Conservation (phyloP, 2,888 invertebrate species). For the Desoria tigrina region DNA sequence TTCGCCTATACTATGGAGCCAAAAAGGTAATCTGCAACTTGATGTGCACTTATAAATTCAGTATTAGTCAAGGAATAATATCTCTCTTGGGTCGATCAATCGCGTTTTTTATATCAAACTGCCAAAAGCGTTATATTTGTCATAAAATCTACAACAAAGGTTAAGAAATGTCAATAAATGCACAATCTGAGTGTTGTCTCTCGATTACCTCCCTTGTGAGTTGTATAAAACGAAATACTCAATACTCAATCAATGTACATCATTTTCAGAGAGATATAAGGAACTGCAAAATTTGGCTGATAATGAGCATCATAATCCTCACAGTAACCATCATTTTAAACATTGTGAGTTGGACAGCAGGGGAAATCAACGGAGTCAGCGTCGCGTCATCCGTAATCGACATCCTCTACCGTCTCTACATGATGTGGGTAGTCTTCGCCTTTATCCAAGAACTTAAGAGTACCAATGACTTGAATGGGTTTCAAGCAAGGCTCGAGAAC, state of each 20-base stretch:
- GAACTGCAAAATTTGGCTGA: conserved; percentile 22
- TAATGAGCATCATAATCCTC: conserved; percentile 9
- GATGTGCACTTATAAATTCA: too few relatives aligned
- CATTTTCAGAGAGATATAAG: conserved; percentile 19
- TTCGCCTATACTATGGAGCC: conserved; percentile 25
- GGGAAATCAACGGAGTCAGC: background rate
- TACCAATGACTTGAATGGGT: background rate
- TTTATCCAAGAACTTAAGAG: conserved; percentile 17
- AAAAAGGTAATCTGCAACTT: too few relatives aligned
- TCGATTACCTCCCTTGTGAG: too few relatives aligned
- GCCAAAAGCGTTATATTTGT: too few relatives aligned
- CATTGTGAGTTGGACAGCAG: background rate
- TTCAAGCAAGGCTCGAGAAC: background rate
- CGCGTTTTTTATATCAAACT: too few relatives aligned
- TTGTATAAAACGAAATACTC: too few relatives aligned
- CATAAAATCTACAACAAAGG: too few relatives aligned
- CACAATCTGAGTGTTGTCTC: too few relatives aligned
- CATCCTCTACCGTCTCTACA: conserved; percentile 15
- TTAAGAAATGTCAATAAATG: too few relatives aligned
- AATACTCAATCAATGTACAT: too few relatives aligned
- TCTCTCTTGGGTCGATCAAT: too few relatives aligned
- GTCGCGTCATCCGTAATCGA: conserved; percentile 1
- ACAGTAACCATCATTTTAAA: conserved; percentile 7
- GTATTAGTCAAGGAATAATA: too few relatives aligned
- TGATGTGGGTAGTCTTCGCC: conserved; percentile 21